Conservation (phyloP, 2,888 invertebrate species). For the Diplolepis rosae region DNA sequence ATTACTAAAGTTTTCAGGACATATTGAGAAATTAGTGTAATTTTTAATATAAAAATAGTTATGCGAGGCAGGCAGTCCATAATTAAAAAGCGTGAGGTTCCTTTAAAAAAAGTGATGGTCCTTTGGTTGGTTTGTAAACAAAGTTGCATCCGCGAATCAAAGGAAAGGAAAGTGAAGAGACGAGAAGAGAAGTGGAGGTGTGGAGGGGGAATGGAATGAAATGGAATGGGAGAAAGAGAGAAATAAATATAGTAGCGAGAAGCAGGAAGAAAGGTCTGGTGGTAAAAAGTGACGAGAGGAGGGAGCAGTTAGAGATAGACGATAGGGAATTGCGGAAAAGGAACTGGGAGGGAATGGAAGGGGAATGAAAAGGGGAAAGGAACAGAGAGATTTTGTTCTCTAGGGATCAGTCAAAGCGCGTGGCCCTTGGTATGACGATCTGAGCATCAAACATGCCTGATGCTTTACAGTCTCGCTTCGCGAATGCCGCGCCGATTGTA, state of each 20-base stretch:
- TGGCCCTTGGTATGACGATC: conserved; percentile 69
- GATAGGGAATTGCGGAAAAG: conserved; percentile 48
- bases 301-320: conserved; percentile 38
- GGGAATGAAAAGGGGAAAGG: conserved; percentile 47
- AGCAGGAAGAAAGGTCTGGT: conserved; percentile 19
- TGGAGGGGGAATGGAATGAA: conserved; percentile 37
- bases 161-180: conserved; percentile 45
- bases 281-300: conserved; percentile 38
- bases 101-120: conserved; percentile 57
- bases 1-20: too few species aligned
- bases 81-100: conserved; percentile 65
- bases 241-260: conserved; percentile 36
- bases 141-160: conserved; percentile 56
- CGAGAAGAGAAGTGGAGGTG: conserved; percentile 40
- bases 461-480: conserved; percentile 62
- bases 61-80: conserved; percentile 45
- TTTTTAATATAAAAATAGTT: too few species aligned
- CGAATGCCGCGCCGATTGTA: conserved; percentile 43
- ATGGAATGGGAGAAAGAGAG: conserved; percentile 44
- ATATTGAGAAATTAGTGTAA: too few species aligned
- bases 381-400: conserved; percentile 72
- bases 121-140: conserved; percentile 68
- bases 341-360: conserved; percentile 38
- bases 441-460: conserved; percentile 69
- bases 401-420: conserved; percentile 73